Conservation (phyloP, 2,888 invertebrate species). For the Cosmopolites sordidus region DNA sequence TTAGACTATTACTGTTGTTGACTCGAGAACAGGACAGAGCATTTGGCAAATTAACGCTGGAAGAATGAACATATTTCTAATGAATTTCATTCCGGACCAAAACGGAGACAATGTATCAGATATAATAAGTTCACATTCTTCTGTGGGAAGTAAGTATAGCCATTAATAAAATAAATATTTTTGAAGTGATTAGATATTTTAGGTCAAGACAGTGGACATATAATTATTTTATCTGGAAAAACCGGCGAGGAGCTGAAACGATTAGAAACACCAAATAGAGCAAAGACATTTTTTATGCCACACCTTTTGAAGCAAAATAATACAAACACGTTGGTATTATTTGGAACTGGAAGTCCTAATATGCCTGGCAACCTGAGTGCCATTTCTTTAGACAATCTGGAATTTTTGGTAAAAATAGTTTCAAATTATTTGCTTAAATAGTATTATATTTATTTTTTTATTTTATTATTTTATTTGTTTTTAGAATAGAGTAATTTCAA, state of each 20-base stretch:
- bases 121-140: conserved; percentile 64
- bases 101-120: conserved; percentile 67
- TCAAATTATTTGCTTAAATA: too few species aligned
- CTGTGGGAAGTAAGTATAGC: conserved; percentile 33
- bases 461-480: too few species aligned
- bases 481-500: too few species aligned
- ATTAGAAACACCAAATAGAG: conserved; percentile 59
- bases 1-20: conserved; percentile 60
- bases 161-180: conserved; percentile 8
- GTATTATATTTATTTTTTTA: too few species aligned
- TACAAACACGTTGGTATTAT: conserved; percentile 60
- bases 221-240: conserved; percentile 67
- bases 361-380: conserved; percentile 67
- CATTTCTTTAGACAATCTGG: conserved; percentile 54
- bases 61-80: conserved; percentile 62
- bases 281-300: conserved; percentile 70
- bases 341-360: conserved; percentile 71
- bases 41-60: conserved; percentile 58
- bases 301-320: conserved; percentile 59
- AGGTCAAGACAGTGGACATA: conserved; percentile 52
- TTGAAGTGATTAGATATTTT: conserved; percentile 12
- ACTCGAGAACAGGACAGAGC: conserved; percentile 60
- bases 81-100: conserved; percentile 65
- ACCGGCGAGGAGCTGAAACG: conserved; percentile 61
- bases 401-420: conserved; percentile 46